Evolutionary conservation across 2,797 vertebrate genomes (phyloP), one percentile per base, ranked within the genome.

Genomic region (Cuculus canorus): DNA sequence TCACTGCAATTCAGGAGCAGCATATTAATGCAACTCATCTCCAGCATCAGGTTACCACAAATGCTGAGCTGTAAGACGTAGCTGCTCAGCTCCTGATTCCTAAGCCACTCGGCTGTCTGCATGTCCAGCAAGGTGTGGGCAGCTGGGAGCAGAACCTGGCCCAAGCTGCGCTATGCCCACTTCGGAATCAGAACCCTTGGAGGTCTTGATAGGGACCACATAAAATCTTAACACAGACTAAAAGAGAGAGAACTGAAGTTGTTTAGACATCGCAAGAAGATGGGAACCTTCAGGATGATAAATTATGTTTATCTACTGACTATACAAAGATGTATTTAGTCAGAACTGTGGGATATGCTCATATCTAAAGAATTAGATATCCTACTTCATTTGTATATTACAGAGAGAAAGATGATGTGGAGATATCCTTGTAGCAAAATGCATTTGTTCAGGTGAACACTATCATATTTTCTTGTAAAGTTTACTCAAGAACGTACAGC

Each of bases 41-140:
- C 27, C 47, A 61, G 43, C 4, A 1, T 39, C 68, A 79, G 39
- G 57, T 7, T 68, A 61, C 61, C 45, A 22, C 11, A 57, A 79
- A 48, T 11, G 17, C 50, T 81, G 35, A 64, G 52, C 61, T 79
- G 43, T 33, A 59, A 65, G 66, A 79, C 6, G 30, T 32, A 23
- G 59, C 30, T 2, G 0, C 28, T 52, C n/a, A 61, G 64, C 39
- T 48, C 41, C 2, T 75, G 56, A 66, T 24, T 66, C 7, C 3
- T 23, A 84, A 63, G 57, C 33, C 77, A 76, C 24, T 79, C 76
- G 75, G 41, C 41, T 39, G 39, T 5, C 61, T 57, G 43, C 0
- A 0, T 25, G 47, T 27, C 47, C 48, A 65, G 52, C 0, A 1
- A 60, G 41, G 28, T 19, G 27, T 33, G 23, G 71, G n/a, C n/a